Conservation (phyloP, 2,888 invertebrate species). For the Nemurella pictetii region DNA sequence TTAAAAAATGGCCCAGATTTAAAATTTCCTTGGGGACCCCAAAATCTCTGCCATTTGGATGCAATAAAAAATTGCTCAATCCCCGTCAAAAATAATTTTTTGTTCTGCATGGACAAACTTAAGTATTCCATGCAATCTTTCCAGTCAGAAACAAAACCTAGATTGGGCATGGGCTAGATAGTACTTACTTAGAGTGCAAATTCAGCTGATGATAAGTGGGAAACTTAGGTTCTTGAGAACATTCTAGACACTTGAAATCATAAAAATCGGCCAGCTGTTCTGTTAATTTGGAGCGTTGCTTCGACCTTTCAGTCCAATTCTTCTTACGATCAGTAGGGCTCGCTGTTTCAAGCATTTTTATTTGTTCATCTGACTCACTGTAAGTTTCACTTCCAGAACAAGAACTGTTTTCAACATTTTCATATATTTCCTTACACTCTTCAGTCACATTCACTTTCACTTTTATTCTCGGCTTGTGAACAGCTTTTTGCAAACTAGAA, state of each 20-base stretch:
- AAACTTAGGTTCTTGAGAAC: constrained; percentile 3
- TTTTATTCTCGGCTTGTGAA: not conserved
- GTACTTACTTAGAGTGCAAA: constrained; percentile 22
- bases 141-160: too few species aligned
- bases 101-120: too few species aligned
- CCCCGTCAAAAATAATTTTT: too few species aligned
- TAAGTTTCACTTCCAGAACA: constrained; percentile 3
- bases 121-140: too few species aligned
- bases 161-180: too few species aligned
- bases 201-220: constrained; percentile 27
- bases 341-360: not conserved
- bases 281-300: constrained; percentile 19
- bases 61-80: too few species aligned
- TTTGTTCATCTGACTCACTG: not conserved
- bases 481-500: not conserved
- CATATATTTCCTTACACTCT: not conserved
- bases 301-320: constrained; percentile 27
- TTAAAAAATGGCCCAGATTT: too few species aligned
- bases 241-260: constrained; percentile 25
- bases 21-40: too few species aligned
- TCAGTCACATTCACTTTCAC: not conserved
- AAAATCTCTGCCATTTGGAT: too few species aligned
- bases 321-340: constrained; percentile 10
- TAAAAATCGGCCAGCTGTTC: constrained; percentile 24
- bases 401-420: not conserved